Evolutionary conservation across 2,888 invertebrate species (phyloP).

Genomic region (Agrenia bidenticulata): DNA sequence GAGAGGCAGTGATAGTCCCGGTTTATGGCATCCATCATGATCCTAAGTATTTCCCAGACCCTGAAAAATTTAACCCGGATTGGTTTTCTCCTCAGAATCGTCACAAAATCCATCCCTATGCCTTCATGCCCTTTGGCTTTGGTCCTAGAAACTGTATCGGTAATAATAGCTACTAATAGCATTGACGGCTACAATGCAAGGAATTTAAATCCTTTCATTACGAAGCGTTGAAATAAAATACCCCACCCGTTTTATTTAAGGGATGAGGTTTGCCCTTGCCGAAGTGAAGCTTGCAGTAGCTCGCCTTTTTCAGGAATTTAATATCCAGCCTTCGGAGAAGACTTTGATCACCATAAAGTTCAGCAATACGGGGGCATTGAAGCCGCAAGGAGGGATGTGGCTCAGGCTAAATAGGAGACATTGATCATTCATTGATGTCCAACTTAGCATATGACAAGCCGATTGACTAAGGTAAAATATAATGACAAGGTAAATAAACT

Average conservation of each 20-base stretch:
- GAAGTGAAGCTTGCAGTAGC: slow-evolving; percentile 60
- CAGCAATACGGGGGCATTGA: slow-evolving; percentile 36
- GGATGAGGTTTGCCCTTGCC: slow-evolving; percentile 61
- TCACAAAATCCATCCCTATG: not conserved
- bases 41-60: no score
- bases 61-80: slow-evolving; percentile 10
- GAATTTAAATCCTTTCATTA: no score
- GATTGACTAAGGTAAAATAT: no score
- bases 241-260: slow-evolving; percentile 48
- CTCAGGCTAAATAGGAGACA: no score
- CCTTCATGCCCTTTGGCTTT: not conserved
- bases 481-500: no score
- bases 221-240: no score
- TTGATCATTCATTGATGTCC: no score
- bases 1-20: no score
- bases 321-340: slow-evolving; percentile 57
- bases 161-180: not conserved
- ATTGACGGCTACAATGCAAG: not conserved
- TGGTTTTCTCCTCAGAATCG: slow-evolving; percentile 9
- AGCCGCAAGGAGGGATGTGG: no score
- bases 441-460: no score
- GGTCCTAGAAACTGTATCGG: slow-evolving; percentile 14
- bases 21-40: no score
- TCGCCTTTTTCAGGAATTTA: slow-evolving; percentile 59
- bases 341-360: slow-evolving; percentile 58